phyloP scores from a whole-genome alignment of 2,888 invertebrate species.

The Temnothorax ravouxi region DNA sequence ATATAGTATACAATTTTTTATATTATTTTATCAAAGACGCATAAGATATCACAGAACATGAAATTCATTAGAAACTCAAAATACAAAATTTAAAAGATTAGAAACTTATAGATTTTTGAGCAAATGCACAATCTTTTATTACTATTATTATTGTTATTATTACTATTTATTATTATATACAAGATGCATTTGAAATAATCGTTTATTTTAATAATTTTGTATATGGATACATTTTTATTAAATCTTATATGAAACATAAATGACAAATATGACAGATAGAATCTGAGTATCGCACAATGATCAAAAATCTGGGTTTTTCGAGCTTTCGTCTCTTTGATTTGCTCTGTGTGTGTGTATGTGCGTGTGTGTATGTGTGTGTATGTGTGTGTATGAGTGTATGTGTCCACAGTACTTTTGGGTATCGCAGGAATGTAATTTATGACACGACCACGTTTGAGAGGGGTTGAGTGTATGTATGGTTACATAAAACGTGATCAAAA shows the following conservation, averaged over 20 bases:
- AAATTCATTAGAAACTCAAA: too few species aligned
- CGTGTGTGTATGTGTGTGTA: too few species aligned
- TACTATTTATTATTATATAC: too few species aligned
- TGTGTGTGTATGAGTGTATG: too few species aligned
- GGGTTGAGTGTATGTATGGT: constrained; percentile 29
- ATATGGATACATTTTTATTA: background rate
- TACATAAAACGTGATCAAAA: constrained; percentile 53
- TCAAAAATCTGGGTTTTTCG: constrained; percentile 26
- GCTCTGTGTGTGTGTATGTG: background rate
- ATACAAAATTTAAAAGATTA: too few species aligned
- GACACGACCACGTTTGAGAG: constrained; percentile 31
- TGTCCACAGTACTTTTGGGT: background rate
- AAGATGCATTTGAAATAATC: background rate
- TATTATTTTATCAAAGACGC: too few species aligned
- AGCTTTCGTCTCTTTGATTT: constrained; percentile 8
- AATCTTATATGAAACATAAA: background rate
- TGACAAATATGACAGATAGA: constrained; percentile 13
- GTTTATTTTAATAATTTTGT: constrained; percentile 15
- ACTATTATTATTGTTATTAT: too few species aligned
- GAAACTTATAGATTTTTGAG: too few species aligned
- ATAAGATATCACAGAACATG: too few species aligned
- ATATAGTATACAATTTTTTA: too few species aligned
- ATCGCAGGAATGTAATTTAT: constrained; percentile 60
- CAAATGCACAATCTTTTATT: too few species aligned
- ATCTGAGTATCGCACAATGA: constrained; percentile 12